A percentile compares a stretch with the other conserved stretches of the same genome.
Conservation (phyloP, 1,140 invertebrate species). For the Panagrolaimus sp. region DNA sequence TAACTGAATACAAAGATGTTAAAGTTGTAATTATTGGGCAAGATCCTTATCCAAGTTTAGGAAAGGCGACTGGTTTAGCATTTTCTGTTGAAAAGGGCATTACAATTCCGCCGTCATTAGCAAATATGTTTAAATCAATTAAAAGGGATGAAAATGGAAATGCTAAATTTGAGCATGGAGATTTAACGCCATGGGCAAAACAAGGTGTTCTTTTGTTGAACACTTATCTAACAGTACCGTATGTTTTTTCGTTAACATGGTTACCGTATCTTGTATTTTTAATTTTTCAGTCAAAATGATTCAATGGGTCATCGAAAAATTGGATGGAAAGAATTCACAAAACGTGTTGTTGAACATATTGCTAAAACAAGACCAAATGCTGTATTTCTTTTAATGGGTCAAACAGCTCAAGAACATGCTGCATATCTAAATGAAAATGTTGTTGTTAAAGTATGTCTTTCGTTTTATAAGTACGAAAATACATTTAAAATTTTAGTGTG, state of each 20-base stretch:
- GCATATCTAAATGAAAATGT: no score
- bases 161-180: not conserved
- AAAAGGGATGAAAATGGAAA: not conserved
- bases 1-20: not conserved
- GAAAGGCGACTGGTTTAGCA: not conserved
- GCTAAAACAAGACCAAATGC: not conserved
- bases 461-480: not conserved
- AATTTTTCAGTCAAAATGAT: not conserved
- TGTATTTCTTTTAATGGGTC: slow-evolving; percentile 1
- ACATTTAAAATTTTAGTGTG: not conserved
- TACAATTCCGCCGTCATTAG: not conserved
- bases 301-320: not conserved
- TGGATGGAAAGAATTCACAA: slow-evolving; percentile 1
- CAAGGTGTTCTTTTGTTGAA: slow-evolving; percentile 5
- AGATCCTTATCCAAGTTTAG: not conserved
- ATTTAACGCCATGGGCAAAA: slow-evolving; percentile 1
- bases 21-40: slow-evolving; percentile 7
- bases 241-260: not conserved
- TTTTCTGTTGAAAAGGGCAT: not conserved
- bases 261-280: no score
- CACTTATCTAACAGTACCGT: slow-evolving; percentile 5
- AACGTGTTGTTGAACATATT: not conserved
- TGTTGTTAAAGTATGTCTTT: no score
- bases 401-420: not conserved
- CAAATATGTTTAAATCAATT: slow-evolving; percentile 3